phyloP scores from a whole-genome alignment of 2,113 vertebrate genomes.

The Ardeotis arabs region DNA sequence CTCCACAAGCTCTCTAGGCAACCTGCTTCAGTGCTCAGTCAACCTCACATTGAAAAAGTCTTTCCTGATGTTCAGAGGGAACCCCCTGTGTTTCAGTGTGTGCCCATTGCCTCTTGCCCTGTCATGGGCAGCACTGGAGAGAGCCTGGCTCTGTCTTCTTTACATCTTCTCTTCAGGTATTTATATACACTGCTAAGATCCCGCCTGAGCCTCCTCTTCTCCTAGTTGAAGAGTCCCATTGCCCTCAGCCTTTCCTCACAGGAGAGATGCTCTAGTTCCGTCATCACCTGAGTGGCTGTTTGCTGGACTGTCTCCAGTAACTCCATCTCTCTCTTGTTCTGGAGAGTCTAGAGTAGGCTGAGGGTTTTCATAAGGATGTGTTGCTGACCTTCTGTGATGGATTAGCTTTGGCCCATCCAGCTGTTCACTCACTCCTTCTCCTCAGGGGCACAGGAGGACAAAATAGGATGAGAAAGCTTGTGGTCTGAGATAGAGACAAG shows the following conservation, averaged over 20 bases:
- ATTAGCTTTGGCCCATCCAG: neutral
- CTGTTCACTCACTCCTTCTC: neutral
- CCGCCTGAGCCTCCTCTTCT: neutral
- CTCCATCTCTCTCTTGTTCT: neutral
- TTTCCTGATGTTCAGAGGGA: neutral
- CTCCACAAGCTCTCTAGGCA: neutral
- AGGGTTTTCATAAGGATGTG: neutral
- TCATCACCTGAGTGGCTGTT: neutral
- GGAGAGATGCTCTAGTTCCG: neutral
- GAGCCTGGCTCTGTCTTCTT: neutral
- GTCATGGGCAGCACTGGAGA: neutral
- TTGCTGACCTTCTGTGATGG: neutral
- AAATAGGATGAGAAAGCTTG: neutral
- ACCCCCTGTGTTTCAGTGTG: neutral
- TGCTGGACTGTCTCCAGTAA: neutral
- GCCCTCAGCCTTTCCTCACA: neutral
- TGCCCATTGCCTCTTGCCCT: neutral
- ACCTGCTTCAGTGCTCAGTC: neutral
- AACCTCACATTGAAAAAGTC: no score
- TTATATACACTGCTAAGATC: neutral
- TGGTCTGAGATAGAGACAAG: neutral
- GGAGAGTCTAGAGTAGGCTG: neutral
- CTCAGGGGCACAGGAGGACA: neutral
- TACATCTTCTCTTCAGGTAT: neutral
- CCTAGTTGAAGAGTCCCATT: neutral